Percentiles rank a stretch among this genome's conserved stretches.
These are phyloP conservation scores for Petrosia ficiformis DNA, from an alignment of 37 sponge, comb jelly and placozoan species.

Conservation along the genomic window DNA sequence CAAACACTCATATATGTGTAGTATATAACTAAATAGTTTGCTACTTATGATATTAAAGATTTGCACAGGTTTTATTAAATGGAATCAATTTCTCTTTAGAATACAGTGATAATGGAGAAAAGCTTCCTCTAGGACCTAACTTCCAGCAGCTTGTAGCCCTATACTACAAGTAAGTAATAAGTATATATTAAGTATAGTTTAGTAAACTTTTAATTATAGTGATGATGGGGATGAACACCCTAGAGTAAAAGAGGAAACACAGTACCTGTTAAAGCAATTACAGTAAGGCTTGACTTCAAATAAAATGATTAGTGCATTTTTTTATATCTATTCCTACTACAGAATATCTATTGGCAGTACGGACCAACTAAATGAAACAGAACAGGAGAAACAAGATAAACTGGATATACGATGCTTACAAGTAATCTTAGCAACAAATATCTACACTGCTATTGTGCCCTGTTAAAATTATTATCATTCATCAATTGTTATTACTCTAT, in stretches of 20 bases:
- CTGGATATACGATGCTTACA: slow-evolving; percentile 60
- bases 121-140: slow-evolving; percentile 59
- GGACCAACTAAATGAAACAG: slow-evolving; percentile 20
- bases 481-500: too few relatives aligned
- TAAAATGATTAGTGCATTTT: neutral
- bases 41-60: neutral
- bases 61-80: neutral
- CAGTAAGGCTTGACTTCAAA: neutral
- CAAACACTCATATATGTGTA: too few relatives aligned
- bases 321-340: neutral
- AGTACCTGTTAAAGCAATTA: slow-evolving; percentile 8
- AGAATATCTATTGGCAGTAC: slow-evolving; percentile 6
- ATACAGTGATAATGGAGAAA: slow-evolving; percentile 40
- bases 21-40: neutral
- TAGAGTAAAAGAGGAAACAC: neutral
- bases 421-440: neutral
- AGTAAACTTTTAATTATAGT: neutral
- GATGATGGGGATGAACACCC: neutral
- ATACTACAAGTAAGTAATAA: neutral
- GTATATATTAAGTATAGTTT: neutral
- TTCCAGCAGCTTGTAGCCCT: slow-evolving; percentile 53
- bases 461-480: neutral
- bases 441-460: neutral
- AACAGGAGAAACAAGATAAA: slow-evolving; percentile 19
- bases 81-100: slow-evolving; percentile 2